phyloP scores from a whole-genome alignment of 1,140 invertebrate species.

The Hesperophylax magnus region DNA sequence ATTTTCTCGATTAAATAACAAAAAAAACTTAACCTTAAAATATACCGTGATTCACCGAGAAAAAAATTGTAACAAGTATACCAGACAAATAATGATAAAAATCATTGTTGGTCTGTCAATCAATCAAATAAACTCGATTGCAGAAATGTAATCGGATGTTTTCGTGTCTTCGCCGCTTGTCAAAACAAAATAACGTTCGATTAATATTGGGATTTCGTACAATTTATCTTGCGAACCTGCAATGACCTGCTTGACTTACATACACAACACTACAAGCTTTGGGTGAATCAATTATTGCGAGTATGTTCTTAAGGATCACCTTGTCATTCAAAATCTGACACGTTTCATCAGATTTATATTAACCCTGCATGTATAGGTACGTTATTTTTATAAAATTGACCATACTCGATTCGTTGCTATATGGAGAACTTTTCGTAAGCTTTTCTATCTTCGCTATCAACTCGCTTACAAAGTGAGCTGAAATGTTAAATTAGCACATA shows the following conservation, averaged over 20 bases:
- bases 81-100: conserved; percentile 11
- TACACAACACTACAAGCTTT: neutral
- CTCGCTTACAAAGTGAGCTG: no score
- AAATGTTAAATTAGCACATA: no score
- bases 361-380: no score
- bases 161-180: conserved; percentile 1
- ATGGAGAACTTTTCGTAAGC: no score
- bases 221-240: conserved; percentile 26
- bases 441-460: no score
- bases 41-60: no score
- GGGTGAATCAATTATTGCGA: neutral
- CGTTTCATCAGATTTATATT: no score
- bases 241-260: conserved; percentile 2
- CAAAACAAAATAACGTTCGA: conserved; percentile 19
- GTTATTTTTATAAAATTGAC: no score
- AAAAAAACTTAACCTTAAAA: no score
- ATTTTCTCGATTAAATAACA: no score
- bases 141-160: neutral
- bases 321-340: no score
- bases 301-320: neutral
- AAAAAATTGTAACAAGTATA: neutral
- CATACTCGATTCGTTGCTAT: no score
- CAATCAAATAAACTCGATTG: conserved; percentile 18
- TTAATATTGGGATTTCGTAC: conserved; percentile 25
- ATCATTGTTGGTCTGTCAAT: conserved; percentile 9